phyloP scores from a whole-genome alignment of 1,140 invertebrate genomes.

The Dryas iulia region DNA sequence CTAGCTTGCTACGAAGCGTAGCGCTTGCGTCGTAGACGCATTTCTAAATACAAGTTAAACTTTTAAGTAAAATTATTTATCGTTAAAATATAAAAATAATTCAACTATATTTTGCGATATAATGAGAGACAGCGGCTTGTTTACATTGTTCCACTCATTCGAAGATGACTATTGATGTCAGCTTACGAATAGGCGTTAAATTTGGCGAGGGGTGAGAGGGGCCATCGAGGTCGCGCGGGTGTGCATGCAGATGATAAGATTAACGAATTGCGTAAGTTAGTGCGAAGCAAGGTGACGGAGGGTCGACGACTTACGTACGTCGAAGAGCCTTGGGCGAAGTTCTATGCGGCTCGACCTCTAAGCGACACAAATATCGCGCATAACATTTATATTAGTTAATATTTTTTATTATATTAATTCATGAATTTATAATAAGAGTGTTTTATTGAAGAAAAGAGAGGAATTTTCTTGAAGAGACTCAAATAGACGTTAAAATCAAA shows the following conservation, averaged over 20 bases:
- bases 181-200: slow-evolving; percentile 26
- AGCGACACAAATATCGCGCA: slow-evolving; percentile 57
- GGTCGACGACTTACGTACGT: slow-evolving; percentile 62
- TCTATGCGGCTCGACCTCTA: slow-evolving; percentile 68
- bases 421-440: not conserved
- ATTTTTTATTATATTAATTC: not conserved
- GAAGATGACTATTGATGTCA: slow-evolving; percentile 26
- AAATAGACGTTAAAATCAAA: not conserved
- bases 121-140: not conserved
- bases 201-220: slow-evolving; percentile 68
- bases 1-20: slow-evolving; percentile 61
- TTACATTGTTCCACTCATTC: not conserved
- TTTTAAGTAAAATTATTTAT: not conserved
- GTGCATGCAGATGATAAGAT: slow-evolving; percentile 77
- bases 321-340: slow-evolving; percentile 65
- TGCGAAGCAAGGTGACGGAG: slow-evolving; percentile 72
- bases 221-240: slow-evolving; percentile 63
- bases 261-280: slow-evolving; percentile 77
- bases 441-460: not conserved
- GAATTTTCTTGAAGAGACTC: not conserved
- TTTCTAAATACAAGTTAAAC: slow-evolving; percentile 33
- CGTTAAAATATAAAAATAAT: not conserved
- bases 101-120: not conserved
- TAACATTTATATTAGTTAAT: slow-evolving; percentile 35
- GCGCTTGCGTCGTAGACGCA: slow-evolving; percentile 56